Percentiles rank a stretch among this genome's conserved stretches.
Conservation (phyloP, 2,797 vertebrate species). For the Micropoecilia bifurca region DNA sequence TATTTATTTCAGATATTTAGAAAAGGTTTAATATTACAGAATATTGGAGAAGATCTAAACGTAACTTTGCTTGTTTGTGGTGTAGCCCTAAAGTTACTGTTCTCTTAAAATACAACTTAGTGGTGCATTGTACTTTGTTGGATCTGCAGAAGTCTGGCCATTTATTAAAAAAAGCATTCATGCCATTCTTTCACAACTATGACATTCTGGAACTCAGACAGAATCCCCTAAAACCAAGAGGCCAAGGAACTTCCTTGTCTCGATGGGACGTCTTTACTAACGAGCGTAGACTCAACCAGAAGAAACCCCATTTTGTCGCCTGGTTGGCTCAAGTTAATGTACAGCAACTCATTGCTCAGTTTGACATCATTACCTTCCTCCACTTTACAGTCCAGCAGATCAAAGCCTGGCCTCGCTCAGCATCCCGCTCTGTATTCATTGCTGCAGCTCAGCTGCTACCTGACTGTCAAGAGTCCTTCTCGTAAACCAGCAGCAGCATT, state of each 20-base stretch:
- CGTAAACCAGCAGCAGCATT: slow-evolving; percentile 26
- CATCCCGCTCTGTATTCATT: slow-evolving; percentile 49
- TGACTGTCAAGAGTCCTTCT: slow-evolving; percentile 36
- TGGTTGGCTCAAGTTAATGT: slow-evolving; percentile 7
- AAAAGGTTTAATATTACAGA: background rate
- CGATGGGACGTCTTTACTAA: slow-evolving; percentile 5
- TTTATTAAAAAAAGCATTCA: background rate
- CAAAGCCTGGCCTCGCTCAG: slow-evolving; percentile 11
- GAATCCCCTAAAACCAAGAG: background rate
- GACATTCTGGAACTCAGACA: background rate
- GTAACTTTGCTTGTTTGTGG: background rate
- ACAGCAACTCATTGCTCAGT: slow-evolving; percentile 14
- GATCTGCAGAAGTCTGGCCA: background rate
- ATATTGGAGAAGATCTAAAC: background rate
- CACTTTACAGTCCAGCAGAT: slow-evolving; percentile 29
- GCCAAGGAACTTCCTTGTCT: background rate
- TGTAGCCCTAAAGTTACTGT: background rate
- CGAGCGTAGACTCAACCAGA: slow-evolving; percentile 1
- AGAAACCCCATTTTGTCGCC: background rate
- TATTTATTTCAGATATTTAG: background rate
- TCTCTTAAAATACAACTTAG: background rate
- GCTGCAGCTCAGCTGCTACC: slow-evolving; percentile 17
- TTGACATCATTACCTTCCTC: slow-evolving; percentile 40
- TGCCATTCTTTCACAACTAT: background rate
- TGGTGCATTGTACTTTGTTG: background rate